Base-by-base conservation (phyloP, 2,797 vertebrate species). In the Catostomus latipinnis region DNA sequence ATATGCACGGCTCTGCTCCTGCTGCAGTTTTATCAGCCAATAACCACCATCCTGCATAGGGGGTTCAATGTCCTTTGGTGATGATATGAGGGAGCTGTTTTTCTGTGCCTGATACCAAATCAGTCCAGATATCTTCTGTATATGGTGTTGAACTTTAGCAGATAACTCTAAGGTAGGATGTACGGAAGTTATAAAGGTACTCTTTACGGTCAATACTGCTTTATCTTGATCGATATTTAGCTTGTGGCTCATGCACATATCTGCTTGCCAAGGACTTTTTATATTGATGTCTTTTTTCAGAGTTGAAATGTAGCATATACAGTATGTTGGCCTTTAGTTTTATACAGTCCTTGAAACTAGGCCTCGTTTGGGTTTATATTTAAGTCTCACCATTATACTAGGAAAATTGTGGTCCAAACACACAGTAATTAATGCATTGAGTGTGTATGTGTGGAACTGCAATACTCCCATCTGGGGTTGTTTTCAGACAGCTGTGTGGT, bases 11-110 rank as follows among this genome's bases (percentile, higher is more conserved):
- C 34, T 13, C 53, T 74, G 49, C 45, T 9, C 34, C 56, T 67
- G 18, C 56, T 18, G 48, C 49, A 12, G 34, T 67, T 62, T 69
- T 74, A 14, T 74, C 34, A 53, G 63, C 43, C 58, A 16, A 5
- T 46, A 69, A 16, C 10, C 11, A 61, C 6, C 69, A 66, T 18
- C 61, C 34, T 71, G 34, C 53, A 77, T 50, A 9, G 67, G 78
- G 76, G 76, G 81, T 54, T 73, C 57, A 1, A 11, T 76, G 81
- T 73, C 79, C 68, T 81, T 70, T 76, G 50, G 83, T 74, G 83
- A 16, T 78, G 46, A 82, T 69, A 52, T 72, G 48, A 50, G 69
- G 70, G 45, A 13, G 22, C 71, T 69, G 14, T 67, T 83, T 85
- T 75, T 18, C 54, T 65, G n/a, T 18, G 50, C 46, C 49, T 62